Conservation (phyloP, 2,888 invertebrate genomes). For the Quadriops clusia region DNA sequence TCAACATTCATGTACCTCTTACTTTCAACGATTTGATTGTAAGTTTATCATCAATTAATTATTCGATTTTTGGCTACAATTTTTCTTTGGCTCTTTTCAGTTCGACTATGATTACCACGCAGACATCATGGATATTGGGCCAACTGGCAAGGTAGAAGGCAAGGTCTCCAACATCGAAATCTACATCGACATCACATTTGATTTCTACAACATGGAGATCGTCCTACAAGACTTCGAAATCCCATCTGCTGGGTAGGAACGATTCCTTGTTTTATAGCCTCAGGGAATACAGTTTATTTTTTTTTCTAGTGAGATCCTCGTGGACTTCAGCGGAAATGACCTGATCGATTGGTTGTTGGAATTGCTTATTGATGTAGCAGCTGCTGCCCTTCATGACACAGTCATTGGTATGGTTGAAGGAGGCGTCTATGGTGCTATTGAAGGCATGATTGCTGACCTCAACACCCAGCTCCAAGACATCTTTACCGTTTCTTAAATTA, state of each 20-base stretch:
- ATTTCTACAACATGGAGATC: constrained; percentile 17
- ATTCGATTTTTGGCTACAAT: constrained; percentile 2
- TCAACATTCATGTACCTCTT: constrained; percentile 11
- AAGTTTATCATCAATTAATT: constrained; percentile 3
- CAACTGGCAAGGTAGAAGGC: constrained; percentile 40
- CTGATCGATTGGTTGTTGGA: constrained; percentile 42
- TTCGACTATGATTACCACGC: constrained; percentile 41
- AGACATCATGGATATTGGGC: constrained; percentile 42
- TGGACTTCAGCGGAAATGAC: constrained; percentile 40
- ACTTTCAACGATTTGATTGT: constrained; percentile 8
- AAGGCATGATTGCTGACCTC: constrained; percentile 26
- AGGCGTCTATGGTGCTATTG: constrained; percentile 33
- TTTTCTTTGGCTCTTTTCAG: constrained; percentile 29
- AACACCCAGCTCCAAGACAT: constrained; percentile 5
- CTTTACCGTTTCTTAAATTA: too few species aligned
- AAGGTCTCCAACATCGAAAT: constrained; percentile 27
- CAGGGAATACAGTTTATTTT: background rate
- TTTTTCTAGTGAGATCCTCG: constrained; percentile 36
- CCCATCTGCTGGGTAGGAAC: constrained; percentile 23
- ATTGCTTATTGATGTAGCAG: constrained; percentile 37
- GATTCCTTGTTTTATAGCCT: too few species aligned
- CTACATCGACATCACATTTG: constrained; percentile 18
- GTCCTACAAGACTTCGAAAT: constrained; percentile 21
- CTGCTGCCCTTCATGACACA: constrained; percentile 37
- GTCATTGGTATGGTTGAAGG: constrained; percentile 38